Evolutionary conservation across 2,888 invertebrate genomes (phyloP).

Genomic region (Torymus aiolomorphi): DNA sequence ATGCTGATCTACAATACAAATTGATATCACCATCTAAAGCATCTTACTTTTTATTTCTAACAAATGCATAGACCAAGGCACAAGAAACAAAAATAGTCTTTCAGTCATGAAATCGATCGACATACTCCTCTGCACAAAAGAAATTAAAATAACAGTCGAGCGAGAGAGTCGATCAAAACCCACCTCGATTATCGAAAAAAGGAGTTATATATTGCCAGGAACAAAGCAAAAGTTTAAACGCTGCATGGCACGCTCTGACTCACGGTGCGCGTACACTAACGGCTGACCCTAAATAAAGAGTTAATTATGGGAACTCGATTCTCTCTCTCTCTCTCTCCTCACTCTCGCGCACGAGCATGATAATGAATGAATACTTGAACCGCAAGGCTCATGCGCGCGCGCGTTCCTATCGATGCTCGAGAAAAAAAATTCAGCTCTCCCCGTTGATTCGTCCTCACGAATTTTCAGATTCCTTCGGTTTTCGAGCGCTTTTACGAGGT

Average conservation of each 20-base stretch:
- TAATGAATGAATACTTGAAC: constrained; percentile 61
- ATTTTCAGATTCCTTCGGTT: too few species aligned
- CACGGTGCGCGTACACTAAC: constrained; percentile 42
- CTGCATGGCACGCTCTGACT: constrained; percentile 28
- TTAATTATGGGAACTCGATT: constrained; percentile 65
- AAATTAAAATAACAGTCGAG: neutral
- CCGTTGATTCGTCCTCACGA: too few species aligned
- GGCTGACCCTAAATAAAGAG: constrained; percentile 54
- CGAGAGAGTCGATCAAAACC: neutral
- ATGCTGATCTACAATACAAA: too few species aligned
- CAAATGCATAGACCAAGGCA: too few species aligned
- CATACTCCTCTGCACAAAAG: neutral
- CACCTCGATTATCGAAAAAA: neutral
- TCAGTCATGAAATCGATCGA: too few species aligned
- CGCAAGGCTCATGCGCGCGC: constrained; percentile 69
- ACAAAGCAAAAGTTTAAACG: constrained; percentile 34
- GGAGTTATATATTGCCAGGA: neutral
- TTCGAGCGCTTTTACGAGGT: too few species aligned
- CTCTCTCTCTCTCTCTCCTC: neutral
- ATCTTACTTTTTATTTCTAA: too few species aligned
- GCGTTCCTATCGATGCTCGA: neutral
- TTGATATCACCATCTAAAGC: too few species aligned
- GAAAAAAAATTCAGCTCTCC: neutral
- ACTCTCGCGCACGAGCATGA: constrained; percentile 36
- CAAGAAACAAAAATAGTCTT: too few species aligned